Percentiles rank a stretch among this genome's conserved stretches.
phyloP scores from a whole-genome alignment of 2,888 invertebrate species.

The Tenthredo scrophulariae region DNA sequence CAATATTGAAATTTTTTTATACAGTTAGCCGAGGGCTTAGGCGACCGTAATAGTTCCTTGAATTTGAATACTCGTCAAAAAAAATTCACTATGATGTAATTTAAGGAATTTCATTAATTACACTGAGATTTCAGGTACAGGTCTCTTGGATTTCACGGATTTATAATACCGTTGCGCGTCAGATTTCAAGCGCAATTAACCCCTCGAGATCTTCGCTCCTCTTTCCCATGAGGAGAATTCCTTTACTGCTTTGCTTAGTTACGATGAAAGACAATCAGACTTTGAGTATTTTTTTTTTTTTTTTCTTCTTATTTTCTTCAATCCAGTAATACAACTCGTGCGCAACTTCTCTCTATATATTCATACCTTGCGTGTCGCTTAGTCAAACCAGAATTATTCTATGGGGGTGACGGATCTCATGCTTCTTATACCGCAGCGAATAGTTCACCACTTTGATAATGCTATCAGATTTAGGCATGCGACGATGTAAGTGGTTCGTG shows the following conservation, averaged over 20 bases:
- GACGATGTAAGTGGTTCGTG: background rate
- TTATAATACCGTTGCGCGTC: background rate
- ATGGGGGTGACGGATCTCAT: background rate
- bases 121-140: background rate
- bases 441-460: constrained; percentile 9
- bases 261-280: background rate
- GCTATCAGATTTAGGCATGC: constrained; percentile 5
- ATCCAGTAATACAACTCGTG: background rate
- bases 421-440: background rate
- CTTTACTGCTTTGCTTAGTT: background rate
- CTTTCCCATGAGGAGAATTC: background rate
- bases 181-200: background rate
- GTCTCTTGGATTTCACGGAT: background rate
- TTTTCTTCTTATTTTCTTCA: background rate
- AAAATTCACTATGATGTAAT: background rate
- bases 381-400: background rate
- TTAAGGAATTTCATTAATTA: background rate
- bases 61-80: background rate
- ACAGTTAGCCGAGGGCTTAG: background rate
- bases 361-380: background rate
- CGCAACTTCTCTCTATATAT: background rate
- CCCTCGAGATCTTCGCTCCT: background rate
- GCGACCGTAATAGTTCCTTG: background rate
- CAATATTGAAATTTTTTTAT: background rate
- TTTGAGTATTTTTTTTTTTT: background rate